Evolutionary conservation across 1,140 invertebrate species (phyloP), one percentile per base, ranked within the genome.

Genomic region (Piezodorus guildinii): DNA sequence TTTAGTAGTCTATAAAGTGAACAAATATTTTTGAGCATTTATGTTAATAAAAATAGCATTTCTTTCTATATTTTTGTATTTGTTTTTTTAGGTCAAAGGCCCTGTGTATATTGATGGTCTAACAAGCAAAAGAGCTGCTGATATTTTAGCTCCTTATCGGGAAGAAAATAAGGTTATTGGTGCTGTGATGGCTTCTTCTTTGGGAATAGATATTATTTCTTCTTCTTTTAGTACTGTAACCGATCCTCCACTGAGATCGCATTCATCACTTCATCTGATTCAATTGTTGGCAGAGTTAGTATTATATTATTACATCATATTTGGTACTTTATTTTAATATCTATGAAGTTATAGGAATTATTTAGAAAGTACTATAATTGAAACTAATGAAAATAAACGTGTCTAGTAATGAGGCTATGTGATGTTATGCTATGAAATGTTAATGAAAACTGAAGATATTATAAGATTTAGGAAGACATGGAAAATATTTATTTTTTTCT

Each of bases 251-350:
- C 79, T 95, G 51, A 80, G 89, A 70, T 83, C 85, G 67, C 88
- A 92, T 73, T 76, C 85, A 16, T 89, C 91, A 30, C 80, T 79
- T 64, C 85, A 86, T 72, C 80, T 96, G 73, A 85, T 92, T 77
- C 85, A 92, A 74, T 80, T 90, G 4, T 78, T 96, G 67, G 86
- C 89, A 69, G 83, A 86, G 91, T 95, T 81, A 86, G 85, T 82
- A 75, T 44, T 60, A 6, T 59, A 27, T 52, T 30, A 27, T 25
- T 3, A 30, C 27, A 30, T 30, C 27, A 30, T 8, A n/a, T 66
- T 69, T 65, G 62, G 61, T 46, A 3, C 56, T 74, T 76, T 46
- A 96, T 30, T 30, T 30, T 4, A 30, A 30, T 30, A 30, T 30
- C 3, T n/a, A n/a, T n/a, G n/a, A n/a, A n/a, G n/a, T n/a, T n/a